Evolutionary conservation across 2,888 invertebrate species (phyloP), one percentile per base, ranked within the genome.

Genomic region (Drosophila antonietae): DNA sequence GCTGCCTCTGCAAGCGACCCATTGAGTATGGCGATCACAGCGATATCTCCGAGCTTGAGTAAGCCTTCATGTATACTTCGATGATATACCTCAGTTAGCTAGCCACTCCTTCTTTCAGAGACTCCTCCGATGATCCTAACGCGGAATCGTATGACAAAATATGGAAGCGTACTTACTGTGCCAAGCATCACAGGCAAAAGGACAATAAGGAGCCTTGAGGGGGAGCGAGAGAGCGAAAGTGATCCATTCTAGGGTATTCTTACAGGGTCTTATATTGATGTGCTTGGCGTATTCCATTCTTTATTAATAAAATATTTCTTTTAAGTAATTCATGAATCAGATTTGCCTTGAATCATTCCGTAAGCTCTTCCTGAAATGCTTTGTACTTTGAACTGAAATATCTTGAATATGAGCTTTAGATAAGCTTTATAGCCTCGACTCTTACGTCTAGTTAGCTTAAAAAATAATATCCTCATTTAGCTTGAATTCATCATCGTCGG

Each of bases 41-140:
- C 55, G 97, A 97, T 87, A 92, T 96, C 44, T 97, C 96, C 76
- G 95, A 97, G 85, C 97, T 97, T 92, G 94, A 94, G 97, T 97
- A 92, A 93, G 93, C 43, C 9, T 15, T 5, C 2, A 9, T 10
- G 3, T 6, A 53, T 12, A 0, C 2, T 2, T 9, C n/a, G 8
- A 10, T 49, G 12, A 33, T 12, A 4, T 6, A 0, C 41, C 14
- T 2, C 12, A 0, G 18, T 15, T 12, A 23, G 15, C 20, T 12
- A 28, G 31, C 12, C 20, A 33, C 2, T 5, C 18, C 10, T 31
- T 43, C n/a, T 37, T 31, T 23, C 35, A 91, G 91, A n/a, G 91
- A 91, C 67, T 91, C 91, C 10, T 91, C 91, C 0, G 90, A 91
- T 63, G 90, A 88, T 52, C 68, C 88, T 0, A 77, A 78, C 9